A percentile compares a stretch with the other conserved stretches of the same genome.
phyloP scores from a whole-genome alignment of 2,888 invertebrate genomes.

The Sinohyriopsis cumingii region DNA sequence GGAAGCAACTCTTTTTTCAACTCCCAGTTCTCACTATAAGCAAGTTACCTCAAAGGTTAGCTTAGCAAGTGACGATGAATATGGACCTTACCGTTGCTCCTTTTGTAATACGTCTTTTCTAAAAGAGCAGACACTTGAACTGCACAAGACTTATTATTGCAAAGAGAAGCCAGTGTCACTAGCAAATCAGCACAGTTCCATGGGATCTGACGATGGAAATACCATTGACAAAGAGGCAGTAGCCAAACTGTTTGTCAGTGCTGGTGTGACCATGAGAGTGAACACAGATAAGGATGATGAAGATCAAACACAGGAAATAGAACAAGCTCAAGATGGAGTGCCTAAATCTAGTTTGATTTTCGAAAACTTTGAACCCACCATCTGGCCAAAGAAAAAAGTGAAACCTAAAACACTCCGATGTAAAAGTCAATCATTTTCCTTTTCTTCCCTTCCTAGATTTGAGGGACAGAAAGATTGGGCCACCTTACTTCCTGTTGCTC shows the following conservation, averaged over 20 bases:
- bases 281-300: background rate
- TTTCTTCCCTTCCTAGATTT: no score
- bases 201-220: slow-evolving; percentile 1
- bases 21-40: no score
- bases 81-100: slow-evolving; percentile 75
- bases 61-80: background rate
- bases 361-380: slow-evolving; percentile 13
- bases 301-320: background rate
- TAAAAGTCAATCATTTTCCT: no score
- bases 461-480: no score
- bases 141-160: slow-evolving; percentile 86
- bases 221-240: slow-evolving; percentile 16
- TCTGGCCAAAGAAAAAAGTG: slow-evolving; percentile 3
- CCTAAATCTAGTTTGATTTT: slow-evolving; percentile 6
- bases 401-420: no score
- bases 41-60: no score
- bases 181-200: slow-evolving; percentile 2
- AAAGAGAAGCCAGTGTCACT: slow-evolving; percentile 10
- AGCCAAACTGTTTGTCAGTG: slow-evolving; percentile 20
- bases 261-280: background rate
- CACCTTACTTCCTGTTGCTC: no score
- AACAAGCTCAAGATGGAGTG: background rate
- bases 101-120: slow-evolving; percentile 86
- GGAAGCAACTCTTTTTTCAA: no score
- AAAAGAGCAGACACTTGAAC: slow-evolving; percentile 85